A percentile compares a stretch with the other conserved stretches of the same genome.
Conservation (phyloP, 2,113 vertebrate species). For the Lagopus leucura region DNA sequence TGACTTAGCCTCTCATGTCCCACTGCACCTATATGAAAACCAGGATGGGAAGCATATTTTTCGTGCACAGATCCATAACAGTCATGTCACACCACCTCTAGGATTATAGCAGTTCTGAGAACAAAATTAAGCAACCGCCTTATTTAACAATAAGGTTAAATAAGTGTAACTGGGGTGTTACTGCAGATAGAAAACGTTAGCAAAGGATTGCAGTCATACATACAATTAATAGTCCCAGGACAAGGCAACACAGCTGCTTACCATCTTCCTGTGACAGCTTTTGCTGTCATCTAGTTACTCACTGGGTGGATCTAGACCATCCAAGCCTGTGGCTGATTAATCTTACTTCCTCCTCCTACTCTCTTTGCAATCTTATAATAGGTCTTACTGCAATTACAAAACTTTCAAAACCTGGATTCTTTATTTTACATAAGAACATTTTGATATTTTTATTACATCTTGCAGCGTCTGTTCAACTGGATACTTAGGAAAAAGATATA, state of each 20-base stretch:
- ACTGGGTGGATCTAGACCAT: neutral
- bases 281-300: neutral
- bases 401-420: neutral
- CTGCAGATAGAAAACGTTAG: neutral
- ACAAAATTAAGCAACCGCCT: neutral
- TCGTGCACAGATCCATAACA: neutral
- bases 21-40: accelerated
- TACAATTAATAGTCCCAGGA: neutral
- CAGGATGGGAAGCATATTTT: neutral
- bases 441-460: neutral
- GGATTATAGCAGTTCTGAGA: neutral
- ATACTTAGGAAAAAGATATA: neutral
- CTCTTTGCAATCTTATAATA: neutral
- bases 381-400: neutral
- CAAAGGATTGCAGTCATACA: neutral
- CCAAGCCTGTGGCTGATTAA: constrained; percentile 34
- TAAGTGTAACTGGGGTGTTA: neutral
- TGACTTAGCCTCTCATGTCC: neutral
- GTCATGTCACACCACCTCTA: neutral
- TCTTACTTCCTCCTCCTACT: constrained; percentile 24
- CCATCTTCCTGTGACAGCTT: constrained; percentile 19
- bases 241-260: constrained; percentile 3
- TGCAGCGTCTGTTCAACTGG: neutral
- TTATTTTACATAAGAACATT: neutral
- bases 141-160: neutral